Evolutionary conservation across 1,140 invertebrate species (phyloP).

Genomic region (Bombus fervidus): DNA sequence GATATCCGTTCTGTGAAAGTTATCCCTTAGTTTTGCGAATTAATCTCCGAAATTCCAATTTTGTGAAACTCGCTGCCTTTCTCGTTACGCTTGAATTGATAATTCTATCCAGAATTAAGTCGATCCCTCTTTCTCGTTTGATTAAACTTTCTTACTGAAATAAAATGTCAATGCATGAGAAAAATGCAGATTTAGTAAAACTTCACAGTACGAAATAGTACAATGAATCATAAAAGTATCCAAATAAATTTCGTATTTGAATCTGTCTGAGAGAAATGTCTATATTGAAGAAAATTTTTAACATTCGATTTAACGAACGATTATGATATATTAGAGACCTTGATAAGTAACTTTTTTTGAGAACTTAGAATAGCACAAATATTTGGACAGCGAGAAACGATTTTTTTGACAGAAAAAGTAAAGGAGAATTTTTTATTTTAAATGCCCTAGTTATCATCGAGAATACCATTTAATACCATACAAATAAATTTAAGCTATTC

Average conservation of each 20-base stretch:
- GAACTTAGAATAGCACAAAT: constrained; percentile 14
- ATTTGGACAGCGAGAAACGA: too few relatives aligned
- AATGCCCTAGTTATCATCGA: too few relatives aligned
- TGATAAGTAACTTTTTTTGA: not conserved
- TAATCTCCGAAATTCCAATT: constrained; percentile 32
- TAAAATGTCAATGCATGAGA: not conserved
- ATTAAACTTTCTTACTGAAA: not conserved
- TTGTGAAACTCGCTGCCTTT: not conserved
- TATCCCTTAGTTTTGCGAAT: not conserved
- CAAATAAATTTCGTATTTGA: not conserved
- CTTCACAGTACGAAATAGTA: not conserved
- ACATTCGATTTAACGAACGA: too few relatives aligned
- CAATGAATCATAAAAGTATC: not conserved
- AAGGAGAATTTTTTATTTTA: too few relatives aligned
- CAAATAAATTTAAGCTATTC: too few relatives aligned
- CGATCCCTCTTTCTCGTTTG: not conserved
- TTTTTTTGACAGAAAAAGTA: too few relatives aligned
- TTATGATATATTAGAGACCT: not conserved
- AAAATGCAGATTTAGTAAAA: not conserved
- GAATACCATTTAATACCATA: too few relatives aligned
- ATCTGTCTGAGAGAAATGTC: not conserved
- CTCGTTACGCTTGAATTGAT: not conserved
- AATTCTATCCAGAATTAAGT: not conserved
- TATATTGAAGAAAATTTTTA: too few relatives aligned
- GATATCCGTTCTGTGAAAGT: constrained; percentile 30